These are phyloP conservation scores for Helleia helle DNA, from an alignment of 2,888 invertebrate genomes.

Conservation along the genomic window DNA sequence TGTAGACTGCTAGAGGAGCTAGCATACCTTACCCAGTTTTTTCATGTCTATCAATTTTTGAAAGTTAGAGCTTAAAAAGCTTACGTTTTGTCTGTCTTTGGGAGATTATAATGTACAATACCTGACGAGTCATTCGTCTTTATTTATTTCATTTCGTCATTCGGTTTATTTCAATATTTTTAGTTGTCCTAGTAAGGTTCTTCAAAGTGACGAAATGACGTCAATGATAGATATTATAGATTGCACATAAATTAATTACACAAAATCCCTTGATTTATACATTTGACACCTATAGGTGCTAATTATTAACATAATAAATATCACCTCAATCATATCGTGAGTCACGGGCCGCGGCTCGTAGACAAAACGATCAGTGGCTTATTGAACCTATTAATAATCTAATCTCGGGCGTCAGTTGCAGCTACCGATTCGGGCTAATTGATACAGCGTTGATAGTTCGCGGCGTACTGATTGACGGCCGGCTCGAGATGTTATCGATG, in stretches of 20 bases:
- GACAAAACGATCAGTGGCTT: conserved; percentile 45
- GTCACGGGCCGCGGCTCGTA: conserved; percentile 18
- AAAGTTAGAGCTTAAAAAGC: no score
- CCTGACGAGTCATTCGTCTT: no score
- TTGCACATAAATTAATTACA: conserved; percentile 3
- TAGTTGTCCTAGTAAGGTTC: no score
- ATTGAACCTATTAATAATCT: conserved; percentile 59
- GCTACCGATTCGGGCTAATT: conserved; percentile 70
- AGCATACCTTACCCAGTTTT: no score
- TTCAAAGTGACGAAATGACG: no score
- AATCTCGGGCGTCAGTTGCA: conserved; percentile 48
- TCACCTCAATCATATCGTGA: neutral
- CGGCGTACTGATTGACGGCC: conserved; percentile 61
- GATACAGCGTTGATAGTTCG: conserved; percentile 60
- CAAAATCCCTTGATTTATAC: neutral
- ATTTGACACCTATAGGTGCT: neutral
- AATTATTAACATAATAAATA: neutral
- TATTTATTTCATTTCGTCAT: no score
- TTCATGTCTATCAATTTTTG: no score
- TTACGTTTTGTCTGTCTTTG: no score
- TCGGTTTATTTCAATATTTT: no score
- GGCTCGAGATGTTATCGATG: conserved; percentile 65
- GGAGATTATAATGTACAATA: no score
- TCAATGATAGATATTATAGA: no score
- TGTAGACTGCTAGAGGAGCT: no score